Evolutionary conservation across 2,888 invertebrate species (phyloP), one percentile per base, ranked within the genome.

Genomic region (Volucella inanis): DNA sequence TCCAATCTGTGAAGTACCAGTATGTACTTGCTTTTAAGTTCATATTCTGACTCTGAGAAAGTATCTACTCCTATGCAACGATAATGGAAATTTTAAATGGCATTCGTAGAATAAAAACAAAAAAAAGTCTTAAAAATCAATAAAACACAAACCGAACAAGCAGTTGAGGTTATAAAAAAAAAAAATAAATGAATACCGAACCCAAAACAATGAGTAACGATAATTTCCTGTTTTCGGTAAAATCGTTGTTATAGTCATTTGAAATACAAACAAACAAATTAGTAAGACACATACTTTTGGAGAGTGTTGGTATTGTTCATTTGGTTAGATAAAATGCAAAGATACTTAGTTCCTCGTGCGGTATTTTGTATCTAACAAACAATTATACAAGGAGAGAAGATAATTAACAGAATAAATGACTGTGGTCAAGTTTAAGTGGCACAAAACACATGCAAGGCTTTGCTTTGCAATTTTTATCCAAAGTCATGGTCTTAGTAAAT

Each of bases 21-120:
- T 31, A 2, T 1, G 31, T 31, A 31, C 31, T 31, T 31, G 6
- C 31, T 31, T 31, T 31, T 31, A 31, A 31, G 45, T 49, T n/a
- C 38, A 47, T 45, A 31, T 50, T 71, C 10, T 50, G 9, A 15
- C 43, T 55, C 11, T 45, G 11, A 14, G 77, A 77, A 67, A 76
- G 59, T 64, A 62, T 14, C 77, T 54, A 18, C 18, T 18, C 18
- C 1, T 18, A 0, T 47, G 45, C 61, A 47, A 38, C 18, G 55
- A 50, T 71, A 78, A 78, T 64, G 22, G 55, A 49, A 70, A 70
- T 70, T 70, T 70, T 68, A 70, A 68, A 74, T 54, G 49, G 14
- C 41, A 31, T 31, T 31, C 6, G 31, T 31, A 31, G 31, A 31
- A 31, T 31, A 45, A 41, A 57, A 18, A 18, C 14, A 65, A 49